Evolutionary conservation across 2,888 invertebrate species (phyloP), one percentile per base, ranked within the genome.

Genomic region (Mythimna loreyi): DNA sequence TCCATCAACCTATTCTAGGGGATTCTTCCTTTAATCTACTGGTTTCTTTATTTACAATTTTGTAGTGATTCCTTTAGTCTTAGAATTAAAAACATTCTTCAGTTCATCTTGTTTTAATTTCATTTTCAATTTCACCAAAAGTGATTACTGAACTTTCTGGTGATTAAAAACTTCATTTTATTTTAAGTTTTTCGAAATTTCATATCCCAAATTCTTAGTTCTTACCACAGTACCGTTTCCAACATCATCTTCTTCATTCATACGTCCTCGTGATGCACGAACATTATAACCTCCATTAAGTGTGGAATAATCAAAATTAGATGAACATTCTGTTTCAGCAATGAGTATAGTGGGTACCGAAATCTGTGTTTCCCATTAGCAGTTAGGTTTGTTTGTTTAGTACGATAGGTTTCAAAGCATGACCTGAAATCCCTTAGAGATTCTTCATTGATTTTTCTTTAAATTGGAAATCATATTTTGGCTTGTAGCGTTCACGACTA

Each of bases 271-370:
- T 90, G 82, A 81, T 89, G 91, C 92, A 92, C 92, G 92, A 87
- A 83, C 87, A 86, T 89, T 87, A 87, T 91, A 82, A 82, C 81
- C 80, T 84, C 79, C 84, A 85, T 80, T 78, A 56, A 72, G 74
- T 72, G 77, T 82, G 82, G 75, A 83, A 80, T 83, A 83, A 84
- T 85, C 81, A 69, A 86, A 90, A 87, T 84, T 87, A 84, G 75
- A 89, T 87, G 45, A 81, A 67, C 21, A 67, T 72, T 59, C 28
- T 66, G 87, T 88, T 83, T 71, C 82, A 87, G 82, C 95, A 95
- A 95, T 95, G 95, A 95, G 94, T 88, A 91, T 89, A 87, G 90
- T 91, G 93, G 92, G 92, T 93, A 93, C 93, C 92, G 80, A 83
- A 61, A 74, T 85, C 76, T 84, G 86, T 88, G 87, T 89, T 88